Percentiles rank a stretch among this genome's conserved stretches.
Evolutionary conservation across 2,113 vertebrate species (phyloP).

Genomic region (Scartelaos histophorus): DNA sequence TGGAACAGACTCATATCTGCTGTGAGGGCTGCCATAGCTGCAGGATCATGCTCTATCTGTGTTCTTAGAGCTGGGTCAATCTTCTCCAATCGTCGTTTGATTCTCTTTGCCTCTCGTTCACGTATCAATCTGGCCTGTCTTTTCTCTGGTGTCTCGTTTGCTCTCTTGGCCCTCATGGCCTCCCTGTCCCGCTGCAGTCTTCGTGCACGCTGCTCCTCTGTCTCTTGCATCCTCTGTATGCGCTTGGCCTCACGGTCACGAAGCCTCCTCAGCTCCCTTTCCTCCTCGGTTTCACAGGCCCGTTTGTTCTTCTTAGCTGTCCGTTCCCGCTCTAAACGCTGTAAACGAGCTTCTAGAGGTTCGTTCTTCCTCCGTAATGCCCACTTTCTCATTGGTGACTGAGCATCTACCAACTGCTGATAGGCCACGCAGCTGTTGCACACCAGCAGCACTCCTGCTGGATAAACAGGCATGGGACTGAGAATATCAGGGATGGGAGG

Average conservation of each 20-base stretch:
- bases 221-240: conserved; percentile 94
- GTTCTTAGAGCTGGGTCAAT: conserved; percentile 94
- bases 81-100: conserved; percentile 94
- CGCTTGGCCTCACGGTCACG: conserved; percentile 94
- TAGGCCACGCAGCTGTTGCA: conserved; percentile 95
- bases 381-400: conserved; percentile 87
- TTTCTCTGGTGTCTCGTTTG: conserved; percentile 95
- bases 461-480: conserved; percentile 83
- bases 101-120: conserved; percentile 93
- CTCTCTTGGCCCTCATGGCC: conserved; percentile 93
- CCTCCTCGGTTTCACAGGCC: conserved; percentile 89
- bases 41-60: conserved; percentile 95
- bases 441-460: conserved; percentile 90
- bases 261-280: conserved; percentile 88
- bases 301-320: conserved; percentile 94
- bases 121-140: conserved; percentile 92
- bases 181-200: conserved; percentile 92
- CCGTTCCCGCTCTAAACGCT: conserved; percentile 92
- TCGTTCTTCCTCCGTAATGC: conserved; percentile 90
- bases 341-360: conserved; percentile 85
- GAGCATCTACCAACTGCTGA: conserved; percentile 86
- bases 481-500: conserved; percentile 79
- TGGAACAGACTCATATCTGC: conserved; percentile 94
- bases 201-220: conserved; percentile 89
- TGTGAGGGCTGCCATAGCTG: conserved; percentile 93